These are phyloP conservation scores for Muntiacus muntjak DNA, from an alignment of 2,113 vertebrate species.

Conservation along the genomic window DNA sequence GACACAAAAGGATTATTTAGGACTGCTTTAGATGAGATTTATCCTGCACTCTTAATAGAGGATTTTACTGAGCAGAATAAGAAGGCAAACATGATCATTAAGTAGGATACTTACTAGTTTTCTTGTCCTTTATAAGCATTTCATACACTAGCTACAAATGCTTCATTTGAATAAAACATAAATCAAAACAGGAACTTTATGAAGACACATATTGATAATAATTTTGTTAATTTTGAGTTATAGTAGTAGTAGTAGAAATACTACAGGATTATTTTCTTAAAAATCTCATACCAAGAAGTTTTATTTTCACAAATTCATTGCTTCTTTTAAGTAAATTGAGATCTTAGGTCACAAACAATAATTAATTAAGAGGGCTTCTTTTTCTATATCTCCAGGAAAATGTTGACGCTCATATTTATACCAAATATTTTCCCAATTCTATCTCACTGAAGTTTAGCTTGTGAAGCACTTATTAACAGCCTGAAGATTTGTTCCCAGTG, in stretches of 20 bases:
- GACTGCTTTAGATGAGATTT: background rate
- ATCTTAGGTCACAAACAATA: background rate
- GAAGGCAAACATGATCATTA: background rate
- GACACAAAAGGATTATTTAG: background rate
- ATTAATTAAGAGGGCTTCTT: background rate
- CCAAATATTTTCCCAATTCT: background rate
- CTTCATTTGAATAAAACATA: background rate
- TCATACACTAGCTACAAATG: background rate
- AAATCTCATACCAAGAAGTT: background rate
- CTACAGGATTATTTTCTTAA: background rate
- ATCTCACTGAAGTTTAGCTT: background rate
- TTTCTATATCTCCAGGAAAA: background rate
- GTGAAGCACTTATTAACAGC: conserved; percentile 46
- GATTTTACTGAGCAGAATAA: background rate
- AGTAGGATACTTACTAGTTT: background rate
- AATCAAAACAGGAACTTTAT: background rate
- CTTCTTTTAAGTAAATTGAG: background rate
- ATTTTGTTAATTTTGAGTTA: background rate
- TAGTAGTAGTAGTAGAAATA: background rate
- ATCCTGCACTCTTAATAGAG: background rate
- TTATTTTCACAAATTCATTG: conserved; percentile 3
- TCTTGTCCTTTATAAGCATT: background rate
- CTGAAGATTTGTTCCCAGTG: background rate
- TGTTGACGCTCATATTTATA: background rate
- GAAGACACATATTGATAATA: background rate